These are phyloP conservation scores for Rallus limicola DNA, from an alignment of 2,113 vertebrate species.

Conservation along the genomic window DNA sequence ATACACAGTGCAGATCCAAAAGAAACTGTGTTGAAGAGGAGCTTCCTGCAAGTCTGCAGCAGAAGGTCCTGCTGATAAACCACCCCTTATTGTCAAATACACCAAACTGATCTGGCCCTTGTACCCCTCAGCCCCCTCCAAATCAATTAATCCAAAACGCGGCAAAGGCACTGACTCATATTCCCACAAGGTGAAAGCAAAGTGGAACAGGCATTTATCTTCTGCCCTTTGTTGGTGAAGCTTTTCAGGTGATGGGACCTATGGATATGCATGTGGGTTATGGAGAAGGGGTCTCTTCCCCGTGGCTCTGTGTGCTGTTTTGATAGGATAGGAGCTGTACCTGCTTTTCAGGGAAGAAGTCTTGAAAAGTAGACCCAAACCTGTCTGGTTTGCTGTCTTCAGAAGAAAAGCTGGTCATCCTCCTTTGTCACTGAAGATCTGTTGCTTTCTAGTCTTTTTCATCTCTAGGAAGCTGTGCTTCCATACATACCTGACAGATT, in stretches of 20 bases:
- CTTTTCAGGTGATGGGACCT: not conserved
- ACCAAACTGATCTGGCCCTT: not conserved
- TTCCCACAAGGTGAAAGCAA: not conserved
- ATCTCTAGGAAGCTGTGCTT: not conserved
- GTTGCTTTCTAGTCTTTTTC: not conserved
- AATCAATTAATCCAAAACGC: not conserved
- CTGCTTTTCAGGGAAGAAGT: not conserved
- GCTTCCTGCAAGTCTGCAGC: not conserved
- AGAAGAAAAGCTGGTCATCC: not conserved
- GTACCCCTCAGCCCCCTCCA: not conserved
- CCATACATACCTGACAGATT: not conserved
- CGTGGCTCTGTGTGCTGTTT: fast-evolving
- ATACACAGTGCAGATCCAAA: not conserved
- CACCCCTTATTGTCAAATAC: not conserved
- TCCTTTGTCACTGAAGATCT: not conserved
- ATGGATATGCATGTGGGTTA: not conserved
- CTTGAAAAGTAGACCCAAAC: not conserved
- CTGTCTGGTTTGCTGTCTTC: not conserved
- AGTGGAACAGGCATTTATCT: not conserved
- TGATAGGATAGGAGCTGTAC: not conserved
- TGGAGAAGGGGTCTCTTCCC: not conserved
- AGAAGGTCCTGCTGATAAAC: not conserved
- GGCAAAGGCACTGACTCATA: not conserved
- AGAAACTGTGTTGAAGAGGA: fast-evolving
- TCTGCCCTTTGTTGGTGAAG: not conserved